These are phyloP conservation scores for Gisinianus flammeolus DNA, from an alignment of 2,888 invertebrate genomes.

Conservation along the genomic window DNA sequence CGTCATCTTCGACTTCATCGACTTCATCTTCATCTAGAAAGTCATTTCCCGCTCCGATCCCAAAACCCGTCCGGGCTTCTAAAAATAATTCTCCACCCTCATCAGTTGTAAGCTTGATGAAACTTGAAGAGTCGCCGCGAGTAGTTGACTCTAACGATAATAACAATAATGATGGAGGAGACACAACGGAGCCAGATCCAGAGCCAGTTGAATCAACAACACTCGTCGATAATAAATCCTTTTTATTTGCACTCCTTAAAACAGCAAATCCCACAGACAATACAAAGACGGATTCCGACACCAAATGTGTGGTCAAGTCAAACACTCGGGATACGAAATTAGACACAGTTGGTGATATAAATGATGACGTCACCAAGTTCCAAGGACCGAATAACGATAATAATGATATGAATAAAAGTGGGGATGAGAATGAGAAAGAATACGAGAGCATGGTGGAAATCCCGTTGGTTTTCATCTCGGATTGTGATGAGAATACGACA, in stretches of 20 bases:
- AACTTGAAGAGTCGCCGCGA: too few relatives aligned
- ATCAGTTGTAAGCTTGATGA: too few relatives aligned
- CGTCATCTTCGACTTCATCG: too few relatives aligned
- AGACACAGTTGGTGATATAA: not conserved
- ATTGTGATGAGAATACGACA: not conserved
- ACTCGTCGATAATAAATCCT: conserved; percentile 20
- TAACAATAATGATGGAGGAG: not conserved
- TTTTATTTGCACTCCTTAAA: conserved; percentile 8
- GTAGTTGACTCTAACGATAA: not conserved
- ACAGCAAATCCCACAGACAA: not conserved
- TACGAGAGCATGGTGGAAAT: conserved; percentile 1
- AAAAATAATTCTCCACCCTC: too few relatives aligned
- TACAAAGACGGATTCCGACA: not conserved
- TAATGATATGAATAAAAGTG: too few relatives aligned
- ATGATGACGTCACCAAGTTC: too few relatives aligned
- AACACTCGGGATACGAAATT: not conserved
- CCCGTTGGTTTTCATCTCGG: not conserved
- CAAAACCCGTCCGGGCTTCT: too few relatives aligned
- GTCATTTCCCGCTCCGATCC: too few relatives aligned
- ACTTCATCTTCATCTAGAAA: too few relatives aligned
- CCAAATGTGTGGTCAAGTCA: not conserved
- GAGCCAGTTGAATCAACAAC: not conserved
- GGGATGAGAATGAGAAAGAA: not conserved
- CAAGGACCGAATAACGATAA: too few relatives aligned
- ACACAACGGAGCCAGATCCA: not conserved